phyloP scores from a whole-genome alignment of 2,113 vertebrate genomes.

The Dicrurus megarhynchus region DNA sequence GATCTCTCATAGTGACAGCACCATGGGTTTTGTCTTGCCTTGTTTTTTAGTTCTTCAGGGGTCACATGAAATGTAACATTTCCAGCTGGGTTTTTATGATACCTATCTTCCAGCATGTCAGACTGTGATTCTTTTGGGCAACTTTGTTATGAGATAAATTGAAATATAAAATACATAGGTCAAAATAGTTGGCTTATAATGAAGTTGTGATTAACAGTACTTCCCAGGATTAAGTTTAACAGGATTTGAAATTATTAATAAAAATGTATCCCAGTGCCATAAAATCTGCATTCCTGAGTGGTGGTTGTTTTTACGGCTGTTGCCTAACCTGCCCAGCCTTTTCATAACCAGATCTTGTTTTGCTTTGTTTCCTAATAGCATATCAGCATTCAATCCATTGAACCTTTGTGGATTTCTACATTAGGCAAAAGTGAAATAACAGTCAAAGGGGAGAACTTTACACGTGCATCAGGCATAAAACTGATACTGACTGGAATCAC shows the following conservation, averaged over 20 bases:
- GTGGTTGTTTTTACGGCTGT: neutral
- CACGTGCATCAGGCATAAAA: slow-evolving; percentile 66
- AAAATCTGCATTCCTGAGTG: neutral
- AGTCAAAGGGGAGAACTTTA: slow-evolving; percentile 83
- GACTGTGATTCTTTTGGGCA: neutral
- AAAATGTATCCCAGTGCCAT: neutral
- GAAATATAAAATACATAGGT: neutral
- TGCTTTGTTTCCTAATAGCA: slow-evolving; percentile 66
- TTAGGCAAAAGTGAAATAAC: slow-evolving; percentile 81
- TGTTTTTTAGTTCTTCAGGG: neutral
- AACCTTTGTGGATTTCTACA: slow-evolving; percentile 79
- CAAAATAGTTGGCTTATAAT: neutral
- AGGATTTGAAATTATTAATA: neutral
- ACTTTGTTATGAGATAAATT: neutral
- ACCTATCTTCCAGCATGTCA: neutral
- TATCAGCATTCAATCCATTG: slow-evolving; percentile 76
- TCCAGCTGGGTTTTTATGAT: neutral
- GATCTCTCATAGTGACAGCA: neutral
- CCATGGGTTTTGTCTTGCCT: neutral
- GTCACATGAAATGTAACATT: neutral
- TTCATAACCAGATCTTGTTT: slow-evolving; percentile 28
- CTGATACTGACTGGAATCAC: slow-evolving; percentile 78
- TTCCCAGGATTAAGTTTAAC: neutral
- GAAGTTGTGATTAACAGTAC: neutral
- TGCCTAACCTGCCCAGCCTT: neutral